Evolutionary conservation across 2,888 invertebrate species (phyloP).

Genomic region (Xylota sylvarum): DNA sequence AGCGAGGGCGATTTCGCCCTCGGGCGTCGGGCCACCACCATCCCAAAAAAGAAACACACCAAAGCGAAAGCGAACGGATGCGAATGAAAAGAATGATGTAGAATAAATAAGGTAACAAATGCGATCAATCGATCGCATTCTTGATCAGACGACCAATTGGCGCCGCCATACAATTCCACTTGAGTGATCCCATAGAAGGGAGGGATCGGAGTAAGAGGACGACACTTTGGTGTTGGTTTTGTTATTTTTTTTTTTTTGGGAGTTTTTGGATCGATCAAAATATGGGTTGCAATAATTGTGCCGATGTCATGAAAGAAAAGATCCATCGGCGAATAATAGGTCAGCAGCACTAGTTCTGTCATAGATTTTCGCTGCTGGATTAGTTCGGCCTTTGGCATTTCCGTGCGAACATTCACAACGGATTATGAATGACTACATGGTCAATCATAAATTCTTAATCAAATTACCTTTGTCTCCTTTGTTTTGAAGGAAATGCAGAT

Average conservation of each 20-base stretch:
- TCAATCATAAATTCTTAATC: constrained; percentile 49
- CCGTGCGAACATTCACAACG: constrained; percentile 51
- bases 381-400: constrained; percentile 55
- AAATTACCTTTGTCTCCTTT: constrained; percentile 38
- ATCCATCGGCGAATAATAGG: not conserved
- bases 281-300: not conserved
- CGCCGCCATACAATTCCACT: constrained; percentile 62
- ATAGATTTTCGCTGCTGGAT: constrained; percentile 24
- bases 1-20: constrained; percentile 53
- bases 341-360: constrained; percentile 27
- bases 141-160: constrained; percentile 71
- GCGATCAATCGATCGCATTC: constrained; percentile 70
- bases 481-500: not conserved
- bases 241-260: constrained; percentile 8
- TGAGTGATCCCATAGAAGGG: not conserved
- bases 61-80: constrained; percentile 45
- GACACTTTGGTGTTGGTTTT: not conserved
- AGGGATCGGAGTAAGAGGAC: not conserved
- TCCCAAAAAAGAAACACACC: constrained; percentile 4
- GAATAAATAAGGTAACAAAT: constrained; percentile 55
- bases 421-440: constrained; percentile 47
- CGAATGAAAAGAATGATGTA: constrained; percentile 49
- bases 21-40: constrained; percentile 13
- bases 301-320: constrained; percentile 4
- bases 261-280: constrained; percentile 2